A percentile compares a stretch with the other conserved stretches of the same genome.
phyloP scores from a whole-genome alignment of 2,797 vertebrate species.

The Aplochiton taeniatus region DNA sequence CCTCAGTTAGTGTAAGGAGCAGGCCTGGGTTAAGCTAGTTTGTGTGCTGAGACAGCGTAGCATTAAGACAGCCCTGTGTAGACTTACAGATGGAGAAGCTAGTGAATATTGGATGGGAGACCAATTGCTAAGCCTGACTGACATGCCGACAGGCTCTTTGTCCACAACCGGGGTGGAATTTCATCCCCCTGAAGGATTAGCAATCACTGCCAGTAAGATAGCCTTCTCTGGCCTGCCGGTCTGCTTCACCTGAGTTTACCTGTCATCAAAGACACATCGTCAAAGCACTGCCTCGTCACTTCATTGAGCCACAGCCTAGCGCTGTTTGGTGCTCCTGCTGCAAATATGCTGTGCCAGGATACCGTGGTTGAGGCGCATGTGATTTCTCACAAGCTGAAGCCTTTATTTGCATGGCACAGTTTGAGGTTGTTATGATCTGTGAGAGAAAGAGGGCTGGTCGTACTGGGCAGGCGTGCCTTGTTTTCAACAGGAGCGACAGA shows the following conservation, averaged over 20 bases:
- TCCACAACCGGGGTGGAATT: constrained; percentile 75
- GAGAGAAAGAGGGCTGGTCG: neutral
- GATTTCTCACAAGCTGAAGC: no score
- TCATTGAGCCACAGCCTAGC: constrained; percentile 15
- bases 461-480: constrained; percentile 13
- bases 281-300: constrained; percentile 34
- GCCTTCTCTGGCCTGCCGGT: constrained; percentile 35
- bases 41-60: neutral
- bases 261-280: constrained; percentile 48
- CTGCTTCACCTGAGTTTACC: constrained; percentile 71
- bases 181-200: constrained; percentile 67
- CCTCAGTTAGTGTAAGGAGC: constrained; percentile 56
- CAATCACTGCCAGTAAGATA: constrained; percentile 73
- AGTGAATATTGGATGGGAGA: constrained; percentile 83
- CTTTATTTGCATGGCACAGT: no score
- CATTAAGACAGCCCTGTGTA: constrained; percentile 59
- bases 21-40: neutral
- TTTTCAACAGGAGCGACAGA: constrained; percentile 31
- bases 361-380: no score
- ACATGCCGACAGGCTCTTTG: constrained; percentile 75
- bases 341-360: no score
- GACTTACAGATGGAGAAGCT: constrained; percentile 73
- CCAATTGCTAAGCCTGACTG: constrained; percentile 76
- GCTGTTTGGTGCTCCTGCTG: no score
- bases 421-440: neutral